Percentiles rank a stretch among this genome's conserved stretches.
phyloP scores from a whole-genome alignment of 2,888 invertebrate genomes.

The Crioceris asparagi region DNA sequence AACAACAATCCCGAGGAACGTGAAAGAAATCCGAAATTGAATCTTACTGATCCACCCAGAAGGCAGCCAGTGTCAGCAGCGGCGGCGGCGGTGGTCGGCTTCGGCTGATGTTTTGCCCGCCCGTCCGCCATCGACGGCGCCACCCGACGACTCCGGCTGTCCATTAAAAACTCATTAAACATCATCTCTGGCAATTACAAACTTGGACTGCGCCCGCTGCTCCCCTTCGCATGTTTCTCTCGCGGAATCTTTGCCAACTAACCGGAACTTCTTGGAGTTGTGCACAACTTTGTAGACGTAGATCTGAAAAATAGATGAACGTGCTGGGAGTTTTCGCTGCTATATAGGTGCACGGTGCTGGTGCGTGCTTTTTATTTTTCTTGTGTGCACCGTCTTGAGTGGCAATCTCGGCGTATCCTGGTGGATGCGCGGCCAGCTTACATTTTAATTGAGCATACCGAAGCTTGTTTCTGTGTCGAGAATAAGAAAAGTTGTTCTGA shows the following conservation, averaged over 20 bases:
- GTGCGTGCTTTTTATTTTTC: not conserved
- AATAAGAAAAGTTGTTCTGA: too few species aligned
- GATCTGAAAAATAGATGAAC: constrained; percentile 2
- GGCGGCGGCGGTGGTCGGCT: constrained; percentile 1
- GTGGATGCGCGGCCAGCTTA: too few species aligned
- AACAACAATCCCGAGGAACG: constrained; percentile 9
- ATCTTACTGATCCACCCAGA: constrained; percentile 13
- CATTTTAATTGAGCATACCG: too few species aligned
- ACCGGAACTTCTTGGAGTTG: constrained; percentile 1
- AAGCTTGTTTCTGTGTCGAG: too few species aligned
- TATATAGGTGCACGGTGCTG: not conserved
- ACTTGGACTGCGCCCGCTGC: constrained; percentile 28
- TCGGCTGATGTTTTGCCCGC: not conserved
- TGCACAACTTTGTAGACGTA: not conserved
- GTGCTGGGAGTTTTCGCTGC: not conserved
- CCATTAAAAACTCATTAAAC: constrained; percentile 61
- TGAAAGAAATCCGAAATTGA: constrained; percentile 13
- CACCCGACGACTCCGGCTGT: constrained; percentile 28
- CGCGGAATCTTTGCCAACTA: constrained; percentile 5
- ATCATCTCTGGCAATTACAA: constrained; percentile 54
- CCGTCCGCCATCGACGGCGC: constrained; percentile 1
- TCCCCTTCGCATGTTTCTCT: constrained; percentile 7
- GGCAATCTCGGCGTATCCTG: too few species aligned
- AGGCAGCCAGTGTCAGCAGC: constrained; percentile 17
- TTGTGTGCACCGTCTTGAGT: too few species aligned